Evolutionary conservation across 2,888 invertebrate genomes (phyloP), one percentile per base, ranked within the genome.

Genomic region (Drosophila monieri): DNA sequence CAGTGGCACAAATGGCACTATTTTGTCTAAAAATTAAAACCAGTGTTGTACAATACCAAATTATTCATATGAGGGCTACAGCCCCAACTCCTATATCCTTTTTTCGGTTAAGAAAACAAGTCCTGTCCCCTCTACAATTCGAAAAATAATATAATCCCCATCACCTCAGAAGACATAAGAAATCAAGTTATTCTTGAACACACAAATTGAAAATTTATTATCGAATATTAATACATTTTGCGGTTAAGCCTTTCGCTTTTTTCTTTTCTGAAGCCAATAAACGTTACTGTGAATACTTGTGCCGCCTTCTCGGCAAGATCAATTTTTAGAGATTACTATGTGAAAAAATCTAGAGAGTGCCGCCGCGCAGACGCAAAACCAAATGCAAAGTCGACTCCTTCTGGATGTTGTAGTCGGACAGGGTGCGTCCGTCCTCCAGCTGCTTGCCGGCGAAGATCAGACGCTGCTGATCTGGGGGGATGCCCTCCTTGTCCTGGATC

Each of bases 291-390:
- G 37, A 46, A 60, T 68, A 68, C 44, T 66, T 39, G 18, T 37
- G 32, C 12, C 14, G 21, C 25, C 8, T 12, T 9, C 14, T 56
- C 32, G 47, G 25, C 30, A 48, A 44, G 53, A 67, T 27, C 15
- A 52, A 12, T 35, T 57, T 32, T 18, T 25, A 21, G 58, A 58
- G 48, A 68, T 59, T 53, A n/a, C 3, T 41, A 10, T 41, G 43
- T 68, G 69, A 69, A 46, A 69, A 69, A 68, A 69, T 69, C 61
- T 69, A 69, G 49, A 61, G 53, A 61, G 54, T 69, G 49, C 68
- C 68, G 25, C 68, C 67, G n/a, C 67, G 67, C 18, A 67, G 67
- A 56, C 66, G 66, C 12, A 48, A 14, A 1, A 51, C 51, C 51
- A 59, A 53, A 8, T 59, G 59, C 0, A 59, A 8, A 8, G 59